Evolutionary conservation across 2,888 invertebrate genomes (phyloP).

Genomic region (Phragmatobia fuliginosa): DNA sequence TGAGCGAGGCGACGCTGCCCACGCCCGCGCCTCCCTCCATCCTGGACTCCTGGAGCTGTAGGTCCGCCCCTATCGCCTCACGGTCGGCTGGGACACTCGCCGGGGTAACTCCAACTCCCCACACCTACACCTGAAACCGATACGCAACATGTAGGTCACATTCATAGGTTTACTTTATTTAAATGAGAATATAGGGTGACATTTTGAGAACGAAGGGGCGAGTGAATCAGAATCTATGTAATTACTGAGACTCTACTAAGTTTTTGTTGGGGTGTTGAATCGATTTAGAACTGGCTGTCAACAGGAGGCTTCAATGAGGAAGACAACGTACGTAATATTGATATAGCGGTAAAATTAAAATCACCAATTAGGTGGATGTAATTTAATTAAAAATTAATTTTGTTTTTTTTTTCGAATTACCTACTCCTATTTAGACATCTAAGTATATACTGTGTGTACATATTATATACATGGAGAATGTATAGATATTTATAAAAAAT

Average conservation of each 20-base stretch:
- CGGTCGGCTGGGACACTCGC: neutral
- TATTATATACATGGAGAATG: neutral
- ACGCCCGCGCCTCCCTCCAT: conserved; percentile 84
- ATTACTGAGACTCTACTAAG: neutral
- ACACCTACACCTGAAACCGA: neutral
- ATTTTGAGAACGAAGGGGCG: neutral
- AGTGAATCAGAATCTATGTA: neutral
- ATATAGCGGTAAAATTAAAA: neutral
- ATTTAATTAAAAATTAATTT: neutral
- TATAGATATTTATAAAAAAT: too few relatives aligned
- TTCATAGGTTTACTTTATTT: neutral
- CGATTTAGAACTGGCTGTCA: neutral
- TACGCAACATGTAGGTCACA: neutral
- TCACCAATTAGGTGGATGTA: neutral
- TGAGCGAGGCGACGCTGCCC: conserved; percentile 82
- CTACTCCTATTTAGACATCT: neutral
- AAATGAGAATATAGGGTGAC: neutral
- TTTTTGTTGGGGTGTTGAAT: neutral
- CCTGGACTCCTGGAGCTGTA: conserved; percentile 44
- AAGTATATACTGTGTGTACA: too few relatives aligned
- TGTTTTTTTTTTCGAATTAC: too few relatives aligned
- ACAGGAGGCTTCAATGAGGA: neutral
- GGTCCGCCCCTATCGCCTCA: neutral
- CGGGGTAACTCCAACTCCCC: neutral
- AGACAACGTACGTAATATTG: neutral